Conservation (phyloP, 2,797 vertebrate genomes). For the Siniperca obscura region DNA sequence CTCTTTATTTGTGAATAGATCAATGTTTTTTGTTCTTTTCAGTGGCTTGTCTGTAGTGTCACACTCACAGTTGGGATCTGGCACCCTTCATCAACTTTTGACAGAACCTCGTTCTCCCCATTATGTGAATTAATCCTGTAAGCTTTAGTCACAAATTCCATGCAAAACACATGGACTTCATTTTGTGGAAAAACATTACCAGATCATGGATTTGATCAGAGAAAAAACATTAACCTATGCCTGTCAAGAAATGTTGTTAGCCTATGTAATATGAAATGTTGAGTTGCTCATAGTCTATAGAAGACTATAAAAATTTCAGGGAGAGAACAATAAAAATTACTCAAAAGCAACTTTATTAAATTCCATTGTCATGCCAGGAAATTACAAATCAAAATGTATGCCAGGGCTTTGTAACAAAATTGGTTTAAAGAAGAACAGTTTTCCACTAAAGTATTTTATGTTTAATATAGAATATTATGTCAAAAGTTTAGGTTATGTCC, state of each 20-base stretch:
- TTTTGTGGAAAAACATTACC: neutral
- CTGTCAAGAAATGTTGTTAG: neutral
- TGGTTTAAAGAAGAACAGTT: no score
- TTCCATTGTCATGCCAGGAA: no score
- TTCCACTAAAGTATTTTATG: no score
- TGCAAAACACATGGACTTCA: neutral
- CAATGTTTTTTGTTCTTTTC: constrained; percentile 52
- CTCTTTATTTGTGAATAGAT: constrained; percentile 59
- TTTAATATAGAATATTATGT: no score
- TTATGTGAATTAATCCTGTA: constrained; percentile 22
- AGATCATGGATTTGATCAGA: neutral
- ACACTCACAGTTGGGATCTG: constrained; percentile 45
- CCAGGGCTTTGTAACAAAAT: no score
- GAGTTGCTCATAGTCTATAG: no score
- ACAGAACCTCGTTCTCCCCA: constrained; percentile 33
- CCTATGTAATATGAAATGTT: neutral
- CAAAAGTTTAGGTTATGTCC: no score
- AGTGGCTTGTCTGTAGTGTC: constrained; percentile 40
- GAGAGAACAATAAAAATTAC: no score
- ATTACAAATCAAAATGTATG: no score
- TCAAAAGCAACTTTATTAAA: no score
- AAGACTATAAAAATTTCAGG: no score
- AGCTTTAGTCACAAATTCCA: constrained; percentile 12
- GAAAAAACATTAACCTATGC: neutral
- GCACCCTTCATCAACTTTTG: constrained; percentile 34